phyloP scores from a whole-genome alignment of 2,113 vertebrate genomes.

The Ictidomys tridecemlineatus region DNA sequence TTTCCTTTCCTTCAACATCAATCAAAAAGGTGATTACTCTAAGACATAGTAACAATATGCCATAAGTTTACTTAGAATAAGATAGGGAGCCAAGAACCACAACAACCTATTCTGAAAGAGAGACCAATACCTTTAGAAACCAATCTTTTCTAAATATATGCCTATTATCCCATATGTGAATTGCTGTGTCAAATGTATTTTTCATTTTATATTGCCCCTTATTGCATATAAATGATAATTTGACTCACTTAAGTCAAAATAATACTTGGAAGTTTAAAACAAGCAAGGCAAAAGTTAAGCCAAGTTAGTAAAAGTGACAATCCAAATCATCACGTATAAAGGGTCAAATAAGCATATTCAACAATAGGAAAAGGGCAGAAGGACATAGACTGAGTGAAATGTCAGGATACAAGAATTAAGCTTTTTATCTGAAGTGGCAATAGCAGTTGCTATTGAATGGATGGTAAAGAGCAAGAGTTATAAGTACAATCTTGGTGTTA shows the following conservation, averaged over 20 bases:
- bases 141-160: constrained; percentile 8
- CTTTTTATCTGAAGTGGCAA: background rate
- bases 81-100: background rate
- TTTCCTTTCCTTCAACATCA: background rate
- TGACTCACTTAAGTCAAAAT: constrained; percentile 21
- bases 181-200: constrained; percentile 15
- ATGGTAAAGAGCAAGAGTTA: background rate
- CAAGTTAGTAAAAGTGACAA: constrained; percentile 2
- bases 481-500: background rate
- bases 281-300: background rate
- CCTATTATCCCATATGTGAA: background rate
- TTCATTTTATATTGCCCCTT: constrained; percentile 50
- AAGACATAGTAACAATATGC: background rate
- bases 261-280: background rate
- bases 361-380: background rate
- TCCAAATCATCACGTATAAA: background rate
- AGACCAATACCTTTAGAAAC: constrained; percentile 14
- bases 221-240: background rate
- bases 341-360: background rate
- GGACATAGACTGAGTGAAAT: background rate
- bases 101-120: background rate
- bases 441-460: background rate
- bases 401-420: background rate
- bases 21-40: constrained; percentile 6
- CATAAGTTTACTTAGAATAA: background rate